A percentile compares a stretch with the other conserved stretches of the same genome.
Conservation (phyloP, 2,113 vertebrate species). For the Syngnathoides biaculeatus region DNA sequence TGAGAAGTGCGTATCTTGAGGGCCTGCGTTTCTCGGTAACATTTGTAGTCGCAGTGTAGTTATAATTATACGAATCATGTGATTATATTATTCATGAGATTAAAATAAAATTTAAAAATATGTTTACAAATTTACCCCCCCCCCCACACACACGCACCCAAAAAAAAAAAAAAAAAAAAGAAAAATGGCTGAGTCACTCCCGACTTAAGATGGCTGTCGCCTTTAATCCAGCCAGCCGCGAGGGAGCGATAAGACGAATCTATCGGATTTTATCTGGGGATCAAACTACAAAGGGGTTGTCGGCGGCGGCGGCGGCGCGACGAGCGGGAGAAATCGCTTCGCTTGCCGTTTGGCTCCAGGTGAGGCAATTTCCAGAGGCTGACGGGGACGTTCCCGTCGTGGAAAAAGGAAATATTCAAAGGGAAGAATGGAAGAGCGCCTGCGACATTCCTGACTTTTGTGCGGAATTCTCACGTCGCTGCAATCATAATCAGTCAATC, state of each 20-base stretch:
- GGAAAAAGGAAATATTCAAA: slow-evolving; percentile 55
- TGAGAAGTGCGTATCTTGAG: too few species aligned
- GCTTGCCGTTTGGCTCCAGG: slow-evolving; percentile 9
- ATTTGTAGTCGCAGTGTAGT: too few species aligned
- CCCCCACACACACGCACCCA: too few species aligned
- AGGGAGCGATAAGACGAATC: slow-evolving; percentile 44
- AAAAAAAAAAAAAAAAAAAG: slow-evolving; percentile 13
- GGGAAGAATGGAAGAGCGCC: slow-evolving; percentile 9
- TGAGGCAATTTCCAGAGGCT: slow-evolving; percentile 39
- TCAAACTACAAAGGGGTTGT: slow-evolving; percentile 35
- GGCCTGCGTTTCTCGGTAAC: too few species aligned
- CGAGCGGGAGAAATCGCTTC: slow-evolving; percentile 17
- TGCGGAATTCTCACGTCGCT: too few species aligned
- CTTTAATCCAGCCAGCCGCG: slow-evolving; percentile 39
- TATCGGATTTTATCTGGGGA: slow-evolving; percentile 35
- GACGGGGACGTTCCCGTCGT: slow-evolving; percentile 42
- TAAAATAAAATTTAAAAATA: too few species aligned
- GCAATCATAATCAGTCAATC: too few species aligned
- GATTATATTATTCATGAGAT: too few species aligned
- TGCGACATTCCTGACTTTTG: neutral
- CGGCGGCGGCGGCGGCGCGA: slow-evolving; percentile 13
- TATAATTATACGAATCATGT: too few species aligned
- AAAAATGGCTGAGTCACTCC: slow-evolving; percentile 45
- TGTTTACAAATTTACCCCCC: too few species aligned
- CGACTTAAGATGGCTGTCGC: slow-evolving; percentile 39